phyloP scores from a whole-genome alignment of 2,797 vertebrate genomes.

The Selene dorsalis region DNA sequence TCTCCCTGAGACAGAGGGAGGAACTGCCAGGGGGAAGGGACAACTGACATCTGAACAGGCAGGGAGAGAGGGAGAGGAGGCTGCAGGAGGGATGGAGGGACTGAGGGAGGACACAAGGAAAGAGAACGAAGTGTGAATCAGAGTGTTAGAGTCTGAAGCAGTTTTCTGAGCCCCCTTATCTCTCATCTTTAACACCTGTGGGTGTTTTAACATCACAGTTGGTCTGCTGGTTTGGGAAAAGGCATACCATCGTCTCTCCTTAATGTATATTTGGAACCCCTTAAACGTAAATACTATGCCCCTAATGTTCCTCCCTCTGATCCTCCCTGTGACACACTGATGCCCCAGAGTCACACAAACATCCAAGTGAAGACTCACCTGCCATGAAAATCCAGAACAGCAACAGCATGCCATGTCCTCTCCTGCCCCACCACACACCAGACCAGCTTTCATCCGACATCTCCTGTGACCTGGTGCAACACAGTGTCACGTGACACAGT shows the following conservation, averaged over 20 bases:
- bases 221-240: too few species aligned
- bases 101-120: constrained; percentile 21
- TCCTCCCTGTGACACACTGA: neutral
- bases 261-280: too few species aligned
- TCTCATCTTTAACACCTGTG: neutral
- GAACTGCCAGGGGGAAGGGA: constrained; percentile 70
- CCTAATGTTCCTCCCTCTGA: too few species aligned
- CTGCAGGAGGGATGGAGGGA: constrained; percentile 63
- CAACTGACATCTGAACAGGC: constrained; percentile 70
- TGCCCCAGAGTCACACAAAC: neutral
- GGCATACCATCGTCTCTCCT: too few species aligned
- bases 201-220: too few species aligned
- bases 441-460: constrained; percentile 52
- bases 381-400: constrained; percentile 59
- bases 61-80: constrained; percentile 70
- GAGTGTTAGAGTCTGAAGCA: neutral
- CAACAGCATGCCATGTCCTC: constrained; percentile 40
- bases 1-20: constrained; percentile 79
- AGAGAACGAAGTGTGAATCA: neutral
- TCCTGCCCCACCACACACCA: constrained; percentile 3
- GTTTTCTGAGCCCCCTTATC: too few species aligned
- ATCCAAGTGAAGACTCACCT: constrained; percentile 60
- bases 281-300: too few species aligned
- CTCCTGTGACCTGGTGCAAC: constrained; percentile 20
- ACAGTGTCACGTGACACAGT: constrained; percentile 7